Conservation (phyloP, 2,113 vertebrate species). For the Pseudolaguvia tuberculata region DNA sequence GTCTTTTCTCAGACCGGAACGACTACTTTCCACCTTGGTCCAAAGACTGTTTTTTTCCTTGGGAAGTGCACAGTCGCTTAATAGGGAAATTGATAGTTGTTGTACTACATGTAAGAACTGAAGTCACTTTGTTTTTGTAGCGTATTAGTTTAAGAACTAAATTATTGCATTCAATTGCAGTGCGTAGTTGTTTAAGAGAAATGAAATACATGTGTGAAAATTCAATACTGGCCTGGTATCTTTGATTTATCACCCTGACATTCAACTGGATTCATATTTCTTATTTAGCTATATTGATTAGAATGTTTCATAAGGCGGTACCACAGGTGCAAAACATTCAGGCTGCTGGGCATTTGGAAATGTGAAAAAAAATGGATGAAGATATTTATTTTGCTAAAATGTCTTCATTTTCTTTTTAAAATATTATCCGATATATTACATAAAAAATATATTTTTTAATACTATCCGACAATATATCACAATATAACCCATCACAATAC, state of each 20-base stretch:
- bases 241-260: neutral
- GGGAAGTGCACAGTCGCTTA: neutral
- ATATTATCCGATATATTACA: too few relatives aligned
- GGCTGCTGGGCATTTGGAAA: too few relatives aligned
- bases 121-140: neutral
- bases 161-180: neutral
- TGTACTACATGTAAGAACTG: neutral
- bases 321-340: too few relatives aligned
- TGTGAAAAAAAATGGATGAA: too few relatives aligned
- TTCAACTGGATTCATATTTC: neutral
- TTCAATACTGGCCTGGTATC: neutral
- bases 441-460: too few relatives aligned
- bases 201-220: neutral
- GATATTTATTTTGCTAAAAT: too few relatives aligned
- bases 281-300: neutral
- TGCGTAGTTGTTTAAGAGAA: neutral
- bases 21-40: neutral
- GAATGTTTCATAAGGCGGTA: neutral
- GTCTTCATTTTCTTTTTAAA: too few relatives aligned
- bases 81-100: neutral
- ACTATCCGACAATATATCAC: too few relatives aligned
- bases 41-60: conserved; percentile 17
- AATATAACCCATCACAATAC: too few relatives aligned
- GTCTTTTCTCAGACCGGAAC: conserved; percentile 14
- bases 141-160: neutral